phyloP scores from a whole-genome alignment of 2,888 invertebrate species.

The Glaucopsyche alexis region DNA sequence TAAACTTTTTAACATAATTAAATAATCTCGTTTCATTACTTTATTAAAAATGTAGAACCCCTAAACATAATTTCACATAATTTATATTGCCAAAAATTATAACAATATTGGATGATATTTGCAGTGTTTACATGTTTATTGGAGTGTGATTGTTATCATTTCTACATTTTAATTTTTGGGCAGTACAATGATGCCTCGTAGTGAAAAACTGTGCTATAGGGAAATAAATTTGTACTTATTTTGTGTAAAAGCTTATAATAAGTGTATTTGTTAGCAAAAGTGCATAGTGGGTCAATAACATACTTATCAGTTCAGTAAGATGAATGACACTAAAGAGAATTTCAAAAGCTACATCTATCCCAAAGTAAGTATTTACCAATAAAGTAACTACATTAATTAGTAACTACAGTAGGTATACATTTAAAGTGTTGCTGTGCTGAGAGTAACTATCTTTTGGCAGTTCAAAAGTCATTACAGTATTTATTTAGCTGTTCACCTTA shows the following conservation, averaged over 20 bases:
- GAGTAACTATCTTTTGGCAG: too few relatives aligned
- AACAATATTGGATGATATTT: not conserved
- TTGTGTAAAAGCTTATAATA: not conserved
- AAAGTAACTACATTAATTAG: not conserved
- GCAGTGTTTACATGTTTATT: conserved; percentile 50
- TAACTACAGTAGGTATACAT: too few relatives aligned
- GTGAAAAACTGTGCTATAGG: conserved; percentile 1
- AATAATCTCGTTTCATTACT: not conserved
- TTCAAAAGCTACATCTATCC: conserved; percentile 80
- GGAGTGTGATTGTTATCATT: conserved; percentile 66
- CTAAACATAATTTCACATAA: not conserved
- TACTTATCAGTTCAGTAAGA: conserved; percentile 57
- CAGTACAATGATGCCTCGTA: conserved; percentile 58
- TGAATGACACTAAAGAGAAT: conserved; percentile 79
- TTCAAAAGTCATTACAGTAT: too few relatives aligned
- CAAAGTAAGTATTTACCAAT: conserved; percentile 50
- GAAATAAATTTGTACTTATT: not conserved
- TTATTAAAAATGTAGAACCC: not conserved
- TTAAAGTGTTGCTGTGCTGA: too few relatives aligned
- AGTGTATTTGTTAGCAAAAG: conserved; percentile 35
- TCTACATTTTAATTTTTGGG: conserved; percentile 45
- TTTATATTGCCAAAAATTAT: not conserved
- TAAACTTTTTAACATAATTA: not conserved
- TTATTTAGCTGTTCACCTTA: too few relatives aligned
- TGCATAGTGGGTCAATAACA: conserved; percentile 57